Conservation (phyloP, 2,797 vertebrate species). For the Distichodus sexfasciatus region DNA sequence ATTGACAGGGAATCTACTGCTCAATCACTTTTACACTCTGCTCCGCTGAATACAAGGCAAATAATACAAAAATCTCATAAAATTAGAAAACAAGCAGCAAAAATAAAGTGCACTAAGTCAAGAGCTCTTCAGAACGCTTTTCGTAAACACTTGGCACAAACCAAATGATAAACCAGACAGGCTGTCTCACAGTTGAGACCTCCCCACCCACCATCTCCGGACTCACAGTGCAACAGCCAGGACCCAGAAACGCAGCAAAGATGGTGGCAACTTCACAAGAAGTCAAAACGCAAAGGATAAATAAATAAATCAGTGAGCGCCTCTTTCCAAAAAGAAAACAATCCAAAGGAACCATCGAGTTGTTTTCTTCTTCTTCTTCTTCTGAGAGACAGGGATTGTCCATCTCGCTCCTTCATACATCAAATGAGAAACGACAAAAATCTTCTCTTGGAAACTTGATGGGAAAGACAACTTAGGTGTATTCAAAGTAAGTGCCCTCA, state of each 20-base stretch:
- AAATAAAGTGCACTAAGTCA: slow-evolving; percentile 60
- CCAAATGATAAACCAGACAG: slow-evolving; percentile 30
- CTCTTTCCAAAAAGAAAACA: slow-evolving; percentile 24
- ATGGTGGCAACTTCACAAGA: slow-evolving; percentile 11
- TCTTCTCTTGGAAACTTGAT: slow-evolving; percentile 26
- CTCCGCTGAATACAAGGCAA: slow-evolving; percentile 15
- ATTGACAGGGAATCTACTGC: neutral
- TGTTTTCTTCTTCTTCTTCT: neutral
- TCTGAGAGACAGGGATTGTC: neutral
- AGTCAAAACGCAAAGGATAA: slow-evolving; percentile 39
- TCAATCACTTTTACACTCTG: neutral
- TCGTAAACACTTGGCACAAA: slow-evolving; percentile 46
- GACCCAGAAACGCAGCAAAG: neutral
- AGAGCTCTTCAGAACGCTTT: slow-evolving; percentile 29
- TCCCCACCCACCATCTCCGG: too few relatives aligned
- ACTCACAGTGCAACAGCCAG: neutral
- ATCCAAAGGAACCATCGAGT: neutral
- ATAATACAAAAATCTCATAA: slow-evolving; percentile 22
- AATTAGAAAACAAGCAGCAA: slow-evolving; percentile 44
- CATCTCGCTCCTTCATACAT: neutral
- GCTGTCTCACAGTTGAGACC: slow-evolving; percentile 15
- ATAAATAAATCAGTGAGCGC: slow-evolving; percentile 19
- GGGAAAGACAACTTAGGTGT: slow-evolving; percentile 37
- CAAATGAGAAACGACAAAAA: slow-evolving; percentile 1
- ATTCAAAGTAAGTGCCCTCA: slow-evolving; percentile 20